Percentiles rank a stretch among this genome's conserved stretches.
Evolutionary conservation across 1,140 invertebrate species (phyloP).

Genomic region (Muscidifurax raptorellus): DNA sequence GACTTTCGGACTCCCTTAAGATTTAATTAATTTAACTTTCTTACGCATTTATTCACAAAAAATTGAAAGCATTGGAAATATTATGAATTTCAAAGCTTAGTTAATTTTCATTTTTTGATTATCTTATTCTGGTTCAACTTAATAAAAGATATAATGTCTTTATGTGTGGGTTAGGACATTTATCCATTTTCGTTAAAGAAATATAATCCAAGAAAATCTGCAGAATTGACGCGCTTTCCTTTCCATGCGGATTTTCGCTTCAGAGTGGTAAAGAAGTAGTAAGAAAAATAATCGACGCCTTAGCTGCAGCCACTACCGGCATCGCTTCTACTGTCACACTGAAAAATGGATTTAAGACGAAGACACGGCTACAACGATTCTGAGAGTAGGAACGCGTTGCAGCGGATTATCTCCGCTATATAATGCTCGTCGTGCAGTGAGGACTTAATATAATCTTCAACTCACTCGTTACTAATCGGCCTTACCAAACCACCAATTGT

Average conservation of each 20-base stretch:
- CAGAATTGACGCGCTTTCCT: not conserved
- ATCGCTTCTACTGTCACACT: not conserved
- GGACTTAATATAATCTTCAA: conserved; percentile 26
- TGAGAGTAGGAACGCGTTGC: not conserved
- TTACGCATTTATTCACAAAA: too few relatives aligned
- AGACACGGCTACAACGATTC: not conserved
- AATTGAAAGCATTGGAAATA: too few relatives aligned
- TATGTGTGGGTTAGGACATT: not conserved
- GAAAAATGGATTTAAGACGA: conserved; percentile 26
- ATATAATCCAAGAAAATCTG: conserved; percentile 28
- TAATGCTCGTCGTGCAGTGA: not conserved
- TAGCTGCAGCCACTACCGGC: not conserved
- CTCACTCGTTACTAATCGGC: conserved; percentile 15
- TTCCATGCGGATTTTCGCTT: not conserved
- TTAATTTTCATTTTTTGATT: too few relatives aligned
- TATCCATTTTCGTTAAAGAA: not conserved
- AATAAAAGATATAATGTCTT: not conserved
- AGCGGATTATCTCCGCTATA: not conserved
- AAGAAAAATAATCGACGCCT: conserved; percentile 17
- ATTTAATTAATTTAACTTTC: too few relatives aligned
- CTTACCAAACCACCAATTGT: not conserved
- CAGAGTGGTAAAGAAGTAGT: not conserved
- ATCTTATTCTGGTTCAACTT: too few relatives aligned
- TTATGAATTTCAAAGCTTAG: too few relatives aligned
- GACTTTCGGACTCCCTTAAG: too few relatives aligned